Evolutionary conservation across 2,113 vertebrate species (phyloP).

Genomic region (Muscicapa adusta): DNA sequence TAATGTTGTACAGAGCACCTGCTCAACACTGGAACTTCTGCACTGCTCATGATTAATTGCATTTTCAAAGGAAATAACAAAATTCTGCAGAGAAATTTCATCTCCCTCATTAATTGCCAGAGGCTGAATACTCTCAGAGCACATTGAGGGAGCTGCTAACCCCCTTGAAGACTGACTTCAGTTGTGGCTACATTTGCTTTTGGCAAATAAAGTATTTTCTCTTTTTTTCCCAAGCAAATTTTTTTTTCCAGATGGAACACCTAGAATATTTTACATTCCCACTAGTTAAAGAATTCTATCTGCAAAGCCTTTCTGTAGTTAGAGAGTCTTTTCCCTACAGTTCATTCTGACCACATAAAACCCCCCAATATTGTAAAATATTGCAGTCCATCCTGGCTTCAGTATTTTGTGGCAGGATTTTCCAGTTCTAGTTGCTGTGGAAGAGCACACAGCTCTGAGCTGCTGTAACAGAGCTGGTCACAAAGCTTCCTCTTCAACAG

Average conservation of each 20-base stretch:
- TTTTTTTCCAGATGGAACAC: background rate
- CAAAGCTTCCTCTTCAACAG: background rate
- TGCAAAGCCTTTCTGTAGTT: background rate
- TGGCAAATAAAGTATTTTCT: background rate
- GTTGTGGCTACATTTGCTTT: background rate
- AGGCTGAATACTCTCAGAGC: background rate
- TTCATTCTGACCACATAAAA: background rate
- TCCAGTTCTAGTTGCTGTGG: background rate
- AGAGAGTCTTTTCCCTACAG: background rate
- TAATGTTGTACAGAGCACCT: background rate
- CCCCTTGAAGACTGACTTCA: background rate
- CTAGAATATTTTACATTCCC: background rate
- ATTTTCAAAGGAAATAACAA: background rate
- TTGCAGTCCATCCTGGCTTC: background rate
- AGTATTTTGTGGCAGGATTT: background rate
- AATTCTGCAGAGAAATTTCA: background rate
- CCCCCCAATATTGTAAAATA: background rate
- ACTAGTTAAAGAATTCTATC: background rate
- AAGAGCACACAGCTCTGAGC: background rate
- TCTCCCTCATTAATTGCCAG: background rate
- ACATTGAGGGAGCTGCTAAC: background rate
- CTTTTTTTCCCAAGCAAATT: background rate
- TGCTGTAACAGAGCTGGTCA: background rate
- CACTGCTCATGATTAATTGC: background rate
- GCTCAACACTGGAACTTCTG: background rate